phyloP scores from a whole-genome alignment of 2,113 vertebrate genomes.

The Marmota flaviventris region DNA sequence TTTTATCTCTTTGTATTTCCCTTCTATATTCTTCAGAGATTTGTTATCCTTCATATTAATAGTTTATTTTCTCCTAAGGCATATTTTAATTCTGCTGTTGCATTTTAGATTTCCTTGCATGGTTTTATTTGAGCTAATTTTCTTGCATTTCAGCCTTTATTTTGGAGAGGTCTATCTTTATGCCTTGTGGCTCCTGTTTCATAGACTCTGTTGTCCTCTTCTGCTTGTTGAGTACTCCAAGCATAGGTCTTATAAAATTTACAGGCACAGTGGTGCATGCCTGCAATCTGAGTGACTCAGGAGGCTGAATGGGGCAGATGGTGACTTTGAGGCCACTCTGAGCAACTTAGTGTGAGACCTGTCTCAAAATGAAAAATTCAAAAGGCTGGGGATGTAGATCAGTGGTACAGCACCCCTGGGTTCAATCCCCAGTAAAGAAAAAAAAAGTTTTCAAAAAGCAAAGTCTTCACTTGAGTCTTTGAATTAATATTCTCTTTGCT shows the following conservation, averaged over 20 bases:
- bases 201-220: neutral
- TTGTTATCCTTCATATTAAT: neutral
- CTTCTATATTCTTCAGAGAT: neutral
- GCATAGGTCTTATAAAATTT: neutral
- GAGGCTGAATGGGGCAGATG: too few species aligned
- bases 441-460: neutral
- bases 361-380: too few species aligned
- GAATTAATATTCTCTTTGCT: neutral
- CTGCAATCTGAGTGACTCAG: too few species aligned
- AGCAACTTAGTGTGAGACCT: too few species aligned
- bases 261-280: too few species aligned
- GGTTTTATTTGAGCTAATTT: neutral
- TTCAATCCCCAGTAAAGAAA: too few species aligned
- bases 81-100: neutral
- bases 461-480: neutral
- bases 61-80: neutral
- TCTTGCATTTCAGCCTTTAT: neutral
- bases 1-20: neutral
- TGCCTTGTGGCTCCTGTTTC: neutral
- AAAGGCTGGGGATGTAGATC: too few species aligned
- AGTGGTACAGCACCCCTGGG: too few species aligned
- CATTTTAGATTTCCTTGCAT: neutral
- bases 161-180: neutral
- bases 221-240: neutral
- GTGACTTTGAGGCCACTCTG: too few species aligned